These are phyloP conservation scores for Eciton burchellii DNA, from an alignment of 1,140 invertebrate genomes.

Conservation along the genomic window DNA sequence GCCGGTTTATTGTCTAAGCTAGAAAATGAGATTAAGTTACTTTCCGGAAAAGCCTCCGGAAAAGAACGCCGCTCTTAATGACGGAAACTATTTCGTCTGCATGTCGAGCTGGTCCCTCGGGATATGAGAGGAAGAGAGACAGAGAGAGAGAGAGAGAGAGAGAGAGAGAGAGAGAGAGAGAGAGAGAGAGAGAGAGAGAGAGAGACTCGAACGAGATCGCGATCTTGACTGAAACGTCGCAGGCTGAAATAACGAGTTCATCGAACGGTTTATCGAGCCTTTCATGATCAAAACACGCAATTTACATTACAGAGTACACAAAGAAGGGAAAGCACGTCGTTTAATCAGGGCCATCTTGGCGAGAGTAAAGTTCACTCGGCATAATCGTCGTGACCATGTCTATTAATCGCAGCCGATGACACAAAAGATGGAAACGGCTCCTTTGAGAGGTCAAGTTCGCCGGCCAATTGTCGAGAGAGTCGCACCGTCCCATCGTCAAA, in stretches of 20 bases:
- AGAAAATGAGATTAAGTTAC: conserved; percentile 76
- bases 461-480: conserved; percentile 62
- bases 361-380: conserved; percentile 10
- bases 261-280: too few relatives aligned
- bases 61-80: conserved; percentile 40
- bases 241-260: too few relatives aligned
- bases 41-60: conserved; percentile 60
- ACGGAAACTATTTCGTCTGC: conserved; percentile 42
- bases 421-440: conserved; percentile 55
- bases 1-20: conserved; percentile 72
- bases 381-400: conserved; percentile 13
- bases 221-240: too few relatives aligned
- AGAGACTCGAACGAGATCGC: too few relatives aligned
- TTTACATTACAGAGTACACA: not conserved
- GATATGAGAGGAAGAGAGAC: not conserved
- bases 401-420: conserved; percentile 26
- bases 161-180: too few relatives aligned
- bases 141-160: too few relatives aligned
- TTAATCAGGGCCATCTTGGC: not conserved
- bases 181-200: too few relatives aligned
- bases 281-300: conserved; percentile 12
- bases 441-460: conserved; percentile 47
- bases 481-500: conserved; percentile 18
- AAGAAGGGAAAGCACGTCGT: not conserved
- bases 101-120: not conserved